Evolutionary conservation across 2,113 vertebrate genomes (phyloP), one percentile per base, ranked within the genome.

Genomic region (Misgurnus mizolepis): DNA sequence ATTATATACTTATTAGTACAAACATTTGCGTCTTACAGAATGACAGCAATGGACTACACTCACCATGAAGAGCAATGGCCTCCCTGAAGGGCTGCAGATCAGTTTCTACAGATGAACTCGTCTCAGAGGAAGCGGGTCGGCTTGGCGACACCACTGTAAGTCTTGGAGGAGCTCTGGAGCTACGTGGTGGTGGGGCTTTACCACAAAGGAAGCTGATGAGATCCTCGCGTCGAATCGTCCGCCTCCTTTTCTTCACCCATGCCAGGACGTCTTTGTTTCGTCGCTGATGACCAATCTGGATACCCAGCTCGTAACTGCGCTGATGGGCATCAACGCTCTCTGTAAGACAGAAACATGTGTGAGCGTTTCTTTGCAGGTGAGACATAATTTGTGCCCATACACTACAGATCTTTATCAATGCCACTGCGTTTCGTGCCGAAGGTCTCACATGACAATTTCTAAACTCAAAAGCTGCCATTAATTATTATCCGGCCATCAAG

Each of bases 41-140:
- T 2, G 6, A n/a, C 55, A 79, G 4, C n/a, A 68, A 27, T 3
- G 6, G 56, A 50, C 17, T 55, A 50, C 11, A 78, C 89, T 94
- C 91, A 99, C 98, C 98, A 87, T 99, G 97, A 90, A 99, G 93
- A 81, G 98, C 98, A 89, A 99, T 99, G 91, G 98, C 98, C 95
- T 99, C 97, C 92, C 97, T 95, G 93, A 99, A 99, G 84, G 98
- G 97, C 92, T 99, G 97, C 92, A 99, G 93, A 92, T 99, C 98
- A 17, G 98, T 96, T 92, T 99, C 98, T 89, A 96, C 96, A 84
- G 98, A 98, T 79, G 94, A 96, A 89, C 93, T 96, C 61, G 96
- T 95, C 93, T 98, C 97, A 67, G 96, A 93, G 60, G 97, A 92
- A 75, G 96, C 87, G 76, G 96, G 94, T 88, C 97, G 91, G 89